phyloP scores from a whole-genome alignment of 2,113 vertebrate species.

The Agapornis roseicollis region DNA sequence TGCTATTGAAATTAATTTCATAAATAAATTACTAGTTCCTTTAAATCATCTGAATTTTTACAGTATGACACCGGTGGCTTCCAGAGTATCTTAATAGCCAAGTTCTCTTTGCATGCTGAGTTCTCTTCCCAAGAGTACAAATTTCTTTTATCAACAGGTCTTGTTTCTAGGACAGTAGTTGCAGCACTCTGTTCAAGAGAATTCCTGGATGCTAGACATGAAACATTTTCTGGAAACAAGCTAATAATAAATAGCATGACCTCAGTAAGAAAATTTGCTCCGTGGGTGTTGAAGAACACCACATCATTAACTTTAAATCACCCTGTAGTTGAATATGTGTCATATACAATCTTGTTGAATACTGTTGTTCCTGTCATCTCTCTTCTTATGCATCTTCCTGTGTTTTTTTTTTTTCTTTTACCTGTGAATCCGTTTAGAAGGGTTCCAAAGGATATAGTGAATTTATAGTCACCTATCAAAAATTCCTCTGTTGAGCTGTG shows the following conservation, averaged over 20 bases:
- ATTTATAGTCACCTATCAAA: background rate
- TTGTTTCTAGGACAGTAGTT: background rate
- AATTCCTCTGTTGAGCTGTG: background rate
- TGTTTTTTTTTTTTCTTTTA: rapidly evolving
- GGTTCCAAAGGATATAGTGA: background rate
- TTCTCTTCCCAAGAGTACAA: background rate
- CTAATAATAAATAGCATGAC: background rate
- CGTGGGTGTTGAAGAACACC: background rate
- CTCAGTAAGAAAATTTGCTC: constrained; percentile 4
- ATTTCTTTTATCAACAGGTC: background rate
- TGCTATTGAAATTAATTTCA: background rate
- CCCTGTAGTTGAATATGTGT: background rate
- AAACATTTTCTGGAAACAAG: background rate
- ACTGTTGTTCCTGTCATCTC: background rate
- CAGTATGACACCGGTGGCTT: background rate
- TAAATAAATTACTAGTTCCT: background rate
- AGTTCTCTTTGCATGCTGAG: background rate
- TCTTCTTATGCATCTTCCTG: background rate
- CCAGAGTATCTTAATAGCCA: background rate
- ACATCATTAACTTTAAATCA: background rate
- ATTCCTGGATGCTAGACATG: background rate
- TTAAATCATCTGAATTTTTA: background rate
- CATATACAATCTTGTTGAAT: background rate
- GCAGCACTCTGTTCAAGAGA: background rate
- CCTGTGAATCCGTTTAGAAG: background rate